Evolutionary conservation across 92 coral and sea anemone genomes (phyloP), one percentile per base, ranked within the genome.

Genomic region (Heteractis magnifica): DNA sequence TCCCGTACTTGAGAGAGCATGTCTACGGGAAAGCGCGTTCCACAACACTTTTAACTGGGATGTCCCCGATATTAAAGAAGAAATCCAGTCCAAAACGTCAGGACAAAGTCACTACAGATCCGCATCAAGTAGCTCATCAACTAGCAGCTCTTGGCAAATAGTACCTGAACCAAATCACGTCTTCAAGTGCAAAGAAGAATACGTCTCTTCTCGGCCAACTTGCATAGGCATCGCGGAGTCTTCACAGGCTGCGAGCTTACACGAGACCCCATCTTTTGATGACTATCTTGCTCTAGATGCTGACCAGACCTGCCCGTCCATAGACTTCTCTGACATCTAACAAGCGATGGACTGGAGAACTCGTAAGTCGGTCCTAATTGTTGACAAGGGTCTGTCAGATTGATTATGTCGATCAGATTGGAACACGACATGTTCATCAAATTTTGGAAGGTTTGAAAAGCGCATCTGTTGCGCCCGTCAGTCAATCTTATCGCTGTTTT

Each of bases 251-350:
- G 80, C 44, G 44, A 34, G 84, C 48, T 21, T 94, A 19, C 94
- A 92, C 41, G 98, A 94, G 79, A 91, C 98, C n/a, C 98, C 98
- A 4, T 90, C 99, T 4, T 92, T 97, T 79, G 99, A 97, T 16
- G 99, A 97, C 48, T 97, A 97, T 55, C 80, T 97, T 52, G 97
- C 97, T 6, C 88, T 94, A 49, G 99, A 97, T 55, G 98, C 98
- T 8, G 99, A 97, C 72, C 99, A 97, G 77, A 97, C 99, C 2
- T 97, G 99, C 34, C 99, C 99, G 4, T 97, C 99, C 2, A 87
- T 97, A 41, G 99, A 97, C 78, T 97, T 97, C 84, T 92, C 99
- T 9, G 99, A 89, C 70, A 94, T 97, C 73, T 94, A 82, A 91
- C 52, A 19, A 52, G 34, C 4, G 72, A 5, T 65, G 10, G 19